phyloP scores from a whole-genome alignment of 2,797 vertebrate genomes.

The Balearica regulorum region DNA sequence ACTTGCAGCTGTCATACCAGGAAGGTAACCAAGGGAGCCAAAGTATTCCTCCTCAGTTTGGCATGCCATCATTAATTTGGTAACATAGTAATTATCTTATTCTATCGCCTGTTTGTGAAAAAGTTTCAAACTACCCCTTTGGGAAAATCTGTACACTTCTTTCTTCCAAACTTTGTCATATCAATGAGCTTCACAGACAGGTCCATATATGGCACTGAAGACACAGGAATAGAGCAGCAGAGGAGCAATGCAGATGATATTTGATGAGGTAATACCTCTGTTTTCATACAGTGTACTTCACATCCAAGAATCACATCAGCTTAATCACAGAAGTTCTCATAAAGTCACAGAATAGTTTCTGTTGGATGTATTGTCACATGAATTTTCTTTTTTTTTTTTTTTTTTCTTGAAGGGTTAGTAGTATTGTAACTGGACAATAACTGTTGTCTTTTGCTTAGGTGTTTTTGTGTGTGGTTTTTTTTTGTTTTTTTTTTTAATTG shows the following conservation, averaged over 20 bases:
- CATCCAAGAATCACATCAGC: not conserved
- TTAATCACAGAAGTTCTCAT: not conserved
- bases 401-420: not conserved
- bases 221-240: not conserved
- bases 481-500: not conserved
- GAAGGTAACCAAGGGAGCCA: not conserved
- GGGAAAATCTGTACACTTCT: not conserved
- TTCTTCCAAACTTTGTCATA: not conserved
- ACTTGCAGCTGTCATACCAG: not conserved
- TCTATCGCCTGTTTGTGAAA: not conserved
- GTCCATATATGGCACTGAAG: not conserved
- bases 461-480: too few species aligned
- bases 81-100: not conserved
- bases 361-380: not conserved
- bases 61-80: not conserved
- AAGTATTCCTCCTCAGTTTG: not conserved
- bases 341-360: not conserved
- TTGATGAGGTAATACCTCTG: not conserved
- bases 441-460: not conserved
- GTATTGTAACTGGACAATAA: not conserved
- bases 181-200: not conserved
- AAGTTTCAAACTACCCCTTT: not conserved
- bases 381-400: not conserved
- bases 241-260: not conserved
- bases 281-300: not conserved